Conservation (phyloP, 2,888 invertebrate genomes). For the Ctena decussata region DNA sequence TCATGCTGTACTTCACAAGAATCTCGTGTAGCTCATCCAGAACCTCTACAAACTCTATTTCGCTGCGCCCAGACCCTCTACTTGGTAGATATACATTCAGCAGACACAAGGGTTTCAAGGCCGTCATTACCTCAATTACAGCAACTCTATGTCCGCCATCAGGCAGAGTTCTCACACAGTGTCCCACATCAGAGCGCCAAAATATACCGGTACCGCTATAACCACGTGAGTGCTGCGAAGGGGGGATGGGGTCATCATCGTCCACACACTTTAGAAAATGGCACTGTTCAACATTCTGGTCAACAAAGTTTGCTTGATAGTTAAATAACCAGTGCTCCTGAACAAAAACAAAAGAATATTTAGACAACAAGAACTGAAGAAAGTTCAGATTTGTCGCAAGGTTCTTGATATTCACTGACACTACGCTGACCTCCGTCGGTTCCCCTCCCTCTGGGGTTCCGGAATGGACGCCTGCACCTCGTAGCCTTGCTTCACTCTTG, state of each 20-base stretch:
- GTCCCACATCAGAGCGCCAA: background rate
- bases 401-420: background rate
- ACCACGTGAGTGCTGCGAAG: background rate
- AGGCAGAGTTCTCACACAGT: background rate
- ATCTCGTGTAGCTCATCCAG: constrained; percentile 17
- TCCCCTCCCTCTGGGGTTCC: background rate
- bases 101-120: background rate
- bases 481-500: too few species aligned
- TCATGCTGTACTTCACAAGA: background rate
- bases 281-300: background rate
- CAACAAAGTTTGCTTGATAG: background rate
- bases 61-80: background rate
- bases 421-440: background rate
- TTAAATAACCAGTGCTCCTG: background rate
- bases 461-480: too few species aligned
- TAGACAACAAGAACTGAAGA: background rate
- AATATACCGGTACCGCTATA: background rate
- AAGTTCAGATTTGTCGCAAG: background rate
- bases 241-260: background rate
- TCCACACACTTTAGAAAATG: background rate
- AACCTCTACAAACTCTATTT: background rate
- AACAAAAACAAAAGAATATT: background rate
- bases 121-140: background rate
- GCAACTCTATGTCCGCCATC: background rate
- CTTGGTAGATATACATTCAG: background rate